These are phyloP conservation scores for Episyrphus balteatus DNA, from an alignment of 1,140 invertebrate genomes.

Conservation along the genomic window DNA sequence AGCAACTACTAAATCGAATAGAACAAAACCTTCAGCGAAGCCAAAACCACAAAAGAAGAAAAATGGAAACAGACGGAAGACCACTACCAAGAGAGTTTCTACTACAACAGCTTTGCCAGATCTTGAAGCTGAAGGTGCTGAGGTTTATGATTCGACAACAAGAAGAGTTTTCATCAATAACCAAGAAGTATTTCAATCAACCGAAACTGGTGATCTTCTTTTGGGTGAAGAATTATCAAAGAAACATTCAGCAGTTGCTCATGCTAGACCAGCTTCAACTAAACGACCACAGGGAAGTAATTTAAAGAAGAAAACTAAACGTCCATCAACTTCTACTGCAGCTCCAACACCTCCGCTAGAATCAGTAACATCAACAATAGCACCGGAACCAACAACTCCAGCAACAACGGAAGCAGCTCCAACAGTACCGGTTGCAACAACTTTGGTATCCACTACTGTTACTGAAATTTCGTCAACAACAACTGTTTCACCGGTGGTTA, in stretches of 20 bases:
- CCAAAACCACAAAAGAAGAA: constrained; percentile 24
- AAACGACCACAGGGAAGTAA: constrained; percentile 16
- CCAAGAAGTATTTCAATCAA: constrained; percentile 24
- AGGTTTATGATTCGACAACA: constrained; percentile 26
- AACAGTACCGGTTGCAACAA: constrained; percentile 5
- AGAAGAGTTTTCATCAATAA: constrained; percentile 28
- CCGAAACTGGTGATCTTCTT: constrained; percentile 3
- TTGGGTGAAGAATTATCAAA: constrained; percentile 16
- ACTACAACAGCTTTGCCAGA: constrained; percentile 25
- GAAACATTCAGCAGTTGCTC: constrained; percentile 12
- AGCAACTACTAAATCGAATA: constrained; percentile 23
- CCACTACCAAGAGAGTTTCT: constrained; percentile 15
- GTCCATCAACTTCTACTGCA: constrained; percentile 15
- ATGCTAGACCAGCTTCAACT: constrained; percentile 2
- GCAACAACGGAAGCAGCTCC: constrained; percentile 16
- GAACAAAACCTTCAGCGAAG: constrained; percentile 15
- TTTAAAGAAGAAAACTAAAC: constrained; percentile 22
- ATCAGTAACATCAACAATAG: constrained; percentile 3
- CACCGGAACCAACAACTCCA: constrained; percentile 5
- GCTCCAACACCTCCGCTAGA: constrained; percentile 5
- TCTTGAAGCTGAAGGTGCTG: constrained; percentile 30
- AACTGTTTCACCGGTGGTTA: neutral
- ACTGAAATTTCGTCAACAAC: constrained; percentile 4
- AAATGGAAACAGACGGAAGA: constrained; percentile 15
- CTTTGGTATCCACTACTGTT: neutral